phyloP scores from a whole-genome alignment of 2,797 vertebrate species.

The Chloroceryle amazona region DNA sequence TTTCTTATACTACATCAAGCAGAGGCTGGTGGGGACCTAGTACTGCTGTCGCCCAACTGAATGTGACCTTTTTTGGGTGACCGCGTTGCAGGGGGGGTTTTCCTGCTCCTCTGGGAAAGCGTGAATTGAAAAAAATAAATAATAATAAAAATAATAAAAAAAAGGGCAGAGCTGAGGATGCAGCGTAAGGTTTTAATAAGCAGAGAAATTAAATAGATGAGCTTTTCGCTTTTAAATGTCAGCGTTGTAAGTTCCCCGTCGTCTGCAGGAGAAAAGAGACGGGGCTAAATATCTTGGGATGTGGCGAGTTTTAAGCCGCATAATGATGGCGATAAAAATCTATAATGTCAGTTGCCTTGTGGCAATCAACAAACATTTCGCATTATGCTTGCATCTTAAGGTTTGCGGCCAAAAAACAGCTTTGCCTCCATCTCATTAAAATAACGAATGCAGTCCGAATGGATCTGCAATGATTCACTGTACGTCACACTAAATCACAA shows the following conservation, averaged over 20 bases:
- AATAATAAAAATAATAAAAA: not conserved
- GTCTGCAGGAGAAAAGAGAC: not conserved
- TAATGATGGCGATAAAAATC: constrained; percentile 74
- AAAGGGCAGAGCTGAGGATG: not conserved
- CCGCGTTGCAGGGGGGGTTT: not conserved
- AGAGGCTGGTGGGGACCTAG: constrained; percentile 64
- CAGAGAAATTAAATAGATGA: not conserved
- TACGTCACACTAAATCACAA: constrained; percentile 89
- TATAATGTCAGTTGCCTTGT: constrained; percentile 87
- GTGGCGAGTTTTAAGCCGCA: constrained; percentile 28
- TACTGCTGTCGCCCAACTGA: constrained; percentile 59
- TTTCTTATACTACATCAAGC: constrained; percentile 85
- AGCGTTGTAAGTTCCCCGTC: not conserved
- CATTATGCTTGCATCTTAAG: constrained; percentile 77
- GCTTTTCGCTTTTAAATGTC: constrained; percentile 23
- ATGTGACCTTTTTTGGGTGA: constrained; percentile 74
- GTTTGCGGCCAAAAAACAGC: constrained; percentile 78
- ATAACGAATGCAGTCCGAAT: constrained; percentile 77
- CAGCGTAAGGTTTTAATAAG: not conserved
- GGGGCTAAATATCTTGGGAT: not conserved
- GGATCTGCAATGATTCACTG: constrained; percentile 79
- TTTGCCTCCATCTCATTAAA: constrained; percentile 82
- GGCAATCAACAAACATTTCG: constrained; percentile 81
- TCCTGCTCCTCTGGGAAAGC: not conserved
- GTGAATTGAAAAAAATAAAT: not conserved